A percentile compares a stretch with the other conserved stretches of the same genome.
phyloP scores from a whole-genome alignment of 2,113 vertebrate genomes.

The Etheostoma spectabile region DNA sequence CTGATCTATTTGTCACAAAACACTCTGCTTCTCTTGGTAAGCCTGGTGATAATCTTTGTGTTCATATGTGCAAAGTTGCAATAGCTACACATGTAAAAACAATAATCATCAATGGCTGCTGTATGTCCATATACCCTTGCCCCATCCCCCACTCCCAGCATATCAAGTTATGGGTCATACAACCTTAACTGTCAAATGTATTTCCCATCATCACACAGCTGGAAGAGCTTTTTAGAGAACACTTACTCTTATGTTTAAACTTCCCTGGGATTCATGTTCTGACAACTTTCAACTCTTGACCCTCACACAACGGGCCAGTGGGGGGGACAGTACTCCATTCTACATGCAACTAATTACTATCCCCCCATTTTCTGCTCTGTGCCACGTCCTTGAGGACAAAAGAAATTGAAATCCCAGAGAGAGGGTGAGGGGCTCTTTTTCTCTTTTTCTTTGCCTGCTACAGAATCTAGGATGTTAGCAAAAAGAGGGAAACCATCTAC shows the following conservation, averaged over 20 bases:
- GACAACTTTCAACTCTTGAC: conserved; percentile 59
- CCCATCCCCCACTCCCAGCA: conserved; percentile 1
- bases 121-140: conserved; percentile 2
- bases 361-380: conserved; percentile 2
- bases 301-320: conserved; percentile 8
- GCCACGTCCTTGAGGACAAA: conserved; percentile 36
- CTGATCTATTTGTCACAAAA: background rate
- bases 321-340: conserved; percentile 12
- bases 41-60: background rate
- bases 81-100: background rate
- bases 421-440: conserved; percentile 23
- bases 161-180: conserved; percentile 43
- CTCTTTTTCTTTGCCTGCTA: background rate
- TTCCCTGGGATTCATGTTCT: conserved; percentile 37
- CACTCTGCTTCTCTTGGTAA: background rate
- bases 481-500: background rate
- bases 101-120: background rate
- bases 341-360: conserved; percentile 35
- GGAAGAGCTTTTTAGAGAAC: conserved; percentile 46
- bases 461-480: background rate
- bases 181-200: conserved; percentile 64
- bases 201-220: conserved; percentile 63
- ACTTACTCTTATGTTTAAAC: conserved; percentile 21
- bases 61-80: background rate
- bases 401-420: conserved; percentile 21